These are phyloP conservation scores for Lethocerus indicus DNA, from an alignment of 1,140 invertebrate species.

Conservation along the genomic window DNA sequence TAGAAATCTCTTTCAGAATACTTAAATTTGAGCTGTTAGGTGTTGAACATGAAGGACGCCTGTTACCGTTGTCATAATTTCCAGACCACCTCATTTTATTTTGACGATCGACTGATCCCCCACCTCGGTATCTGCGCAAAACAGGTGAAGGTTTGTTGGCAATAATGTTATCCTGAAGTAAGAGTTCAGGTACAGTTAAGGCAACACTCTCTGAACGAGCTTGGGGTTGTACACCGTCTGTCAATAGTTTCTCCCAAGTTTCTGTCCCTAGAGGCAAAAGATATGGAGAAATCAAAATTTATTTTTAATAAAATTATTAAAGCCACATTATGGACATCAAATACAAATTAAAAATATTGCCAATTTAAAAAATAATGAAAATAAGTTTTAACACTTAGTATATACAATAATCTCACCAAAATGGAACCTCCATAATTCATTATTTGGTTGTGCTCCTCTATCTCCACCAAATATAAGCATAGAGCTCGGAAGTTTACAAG, in stretches of 20 bases:
- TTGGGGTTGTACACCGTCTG: slow-evolving; percentile 47
- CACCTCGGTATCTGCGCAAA: slow-evolving; percentile 12
- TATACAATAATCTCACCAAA: slow-evolving; percentile 40
- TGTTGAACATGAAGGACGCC: slow-evolving; percentile 6
- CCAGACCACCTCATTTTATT: too few relatives aligned
- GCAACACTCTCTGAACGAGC: slow-evolving; percentile 46
- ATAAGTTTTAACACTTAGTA: slow-evolving; percentile 1
- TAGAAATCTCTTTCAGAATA: slow-evolving; percentile 52
- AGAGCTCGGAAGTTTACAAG: slow-evolving; percentile 54
- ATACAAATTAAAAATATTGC: background rate
- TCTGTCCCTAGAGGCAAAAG: slow-evolving; percentile 39
- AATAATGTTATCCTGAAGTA: slow-evolving; percentile 20
- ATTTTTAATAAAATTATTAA: background rate
- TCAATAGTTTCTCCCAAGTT: slow-evolving; percentile 56
- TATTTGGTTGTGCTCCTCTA: slow-evolving; percentile 45
- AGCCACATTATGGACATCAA: background rate
- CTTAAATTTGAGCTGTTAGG: slow-evolving; percentile 23
- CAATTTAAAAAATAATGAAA: background rate
- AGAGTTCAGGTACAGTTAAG: slow-evolving; percentile 37
- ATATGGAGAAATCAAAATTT: slow-evolving; percentile 1
- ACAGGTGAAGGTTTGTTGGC: slow-evolving; percentile 11
- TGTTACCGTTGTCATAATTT: background rate
- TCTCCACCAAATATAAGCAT: slow-evolving; percentile 78
- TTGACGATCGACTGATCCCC: slow-evolving; percentile 16
- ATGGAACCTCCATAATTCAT: slow-evolving; percentile 76